Percentiles rank a stretch among this genome's conserved stretches.
Evolutionary conservation across 1,140 invertebrate genomes (phyloP).

Genomic region (Halesus radiatus): DNA sequence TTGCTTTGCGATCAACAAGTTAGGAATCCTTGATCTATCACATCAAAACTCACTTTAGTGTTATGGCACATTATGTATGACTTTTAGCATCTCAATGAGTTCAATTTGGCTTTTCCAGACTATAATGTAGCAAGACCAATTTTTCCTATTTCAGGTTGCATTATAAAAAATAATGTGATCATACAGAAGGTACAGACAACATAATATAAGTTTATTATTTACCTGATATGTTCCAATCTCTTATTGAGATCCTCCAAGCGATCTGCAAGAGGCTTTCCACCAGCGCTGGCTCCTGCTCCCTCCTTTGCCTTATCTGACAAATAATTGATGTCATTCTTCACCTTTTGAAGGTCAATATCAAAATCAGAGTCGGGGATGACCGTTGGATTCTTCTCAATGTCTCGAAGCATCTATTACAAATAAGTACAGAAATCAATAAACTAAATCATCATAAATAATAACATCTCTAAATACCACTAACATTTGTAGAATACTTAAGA

Average conservation of each 20-base stretch:
- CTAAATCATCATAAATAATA: not conserved
- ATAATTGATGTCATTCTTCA: conserved; percentile 79
- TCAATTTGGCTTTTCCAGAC: no score
- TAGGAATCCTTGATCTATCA: no score
- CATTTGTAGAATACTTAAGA: no score
- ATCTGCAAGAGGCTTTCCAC: conserved; percentile 76
- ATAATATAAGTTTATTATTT: not conserved
- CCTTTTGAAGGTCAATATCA: conserved; percentile 79
- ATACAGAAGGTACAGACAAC: not conserved
- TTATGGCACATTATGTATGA: no score
- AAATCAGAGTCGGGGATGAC: conserved; percentile 89
- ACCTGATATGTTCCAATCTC: conserved; percentile 72
- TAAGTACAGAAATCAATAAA: not conserved
- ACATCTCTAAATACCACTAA: no score
- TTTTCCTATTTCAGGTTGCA: no score
- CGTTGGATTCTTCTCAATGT: conserved; percentile 82
- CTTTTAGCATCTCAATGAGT: no score
- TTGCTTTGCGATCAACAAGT: no score
- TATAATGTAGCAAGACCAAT: no score
- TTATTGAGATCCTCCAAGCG: conserved; percentile 78
- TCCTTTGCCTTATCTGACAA: conserved; percentile 78
- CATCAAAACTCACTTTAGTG: no score
- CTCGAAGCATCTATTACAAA: conserved; percentile 56
- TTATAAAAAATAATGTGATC: no score
- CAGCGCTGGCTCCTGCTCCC: conserved; percentile 72